Evolutionary conservation across 2,797 vertebrate species (phyloP), one percentile per base, ranked within the genome.

Genomic region (Pyrocephalus nanus): DNA sequence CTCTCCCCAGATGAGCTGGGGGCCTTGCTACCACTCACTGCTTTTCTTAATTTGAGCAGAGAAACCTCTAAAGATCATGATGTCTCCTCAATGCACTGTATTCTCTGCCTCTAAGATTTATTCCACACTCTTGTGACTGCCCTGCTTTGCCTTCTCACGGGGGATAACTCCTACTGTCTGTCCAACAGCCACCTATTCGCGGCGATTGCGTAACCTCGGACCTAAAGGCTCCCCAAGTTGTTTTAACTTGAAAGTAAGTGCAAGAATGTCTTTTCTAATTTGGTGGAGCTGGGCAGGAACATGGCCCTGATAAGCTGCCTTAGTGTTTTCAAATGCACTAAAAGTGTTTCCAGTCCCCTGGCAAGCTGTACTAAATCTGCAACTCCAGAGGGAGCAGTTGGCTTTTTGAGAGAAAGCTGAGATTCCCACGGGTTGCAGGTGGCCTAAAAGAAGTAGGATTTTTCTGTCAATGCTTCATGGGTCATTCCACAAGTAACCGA

Each of bases 351-450:
- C 27, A 26, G 61, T 85, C 61, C 72, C 83, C 67, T 72, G 86
- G 77, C 69, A 93, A 86, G 74, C 88, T 92, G 90, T 94, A 84
- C 88, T 96, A 95, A 95, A 93, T 92, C 84, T 95, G 76, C 78
- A 97, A 58, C 70, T 96, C 87, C 91, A 96, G 95, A 96, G 94
- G 95, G 95, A 97, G 94, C 92, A 97, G 92, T 80, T 91, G 76
- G 80, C 75, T 92, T 95, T 95, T 81, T 32, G 60, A 94, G 77
- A 72, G 88, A 82, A 87, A 85, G 80, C 65, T 25, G 83, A 89
- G 75, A 93, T 90, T 92, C 88, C 88, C 86, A 62, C 0, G n/a
- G 71, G 75, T 92, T 94, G 79, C 86, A 95, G 79, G 60, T 86
- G 72, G 79, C 87, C 76, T 97, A 43, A 76, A 88, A 96, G 91